A percentile compares a stretch with the other conserved stretches of the same genome.
Evolutionary conservation across 2,797 vertebrate genomes (phyloP).

Genomic region (Propithecus perrieri): DNA sequence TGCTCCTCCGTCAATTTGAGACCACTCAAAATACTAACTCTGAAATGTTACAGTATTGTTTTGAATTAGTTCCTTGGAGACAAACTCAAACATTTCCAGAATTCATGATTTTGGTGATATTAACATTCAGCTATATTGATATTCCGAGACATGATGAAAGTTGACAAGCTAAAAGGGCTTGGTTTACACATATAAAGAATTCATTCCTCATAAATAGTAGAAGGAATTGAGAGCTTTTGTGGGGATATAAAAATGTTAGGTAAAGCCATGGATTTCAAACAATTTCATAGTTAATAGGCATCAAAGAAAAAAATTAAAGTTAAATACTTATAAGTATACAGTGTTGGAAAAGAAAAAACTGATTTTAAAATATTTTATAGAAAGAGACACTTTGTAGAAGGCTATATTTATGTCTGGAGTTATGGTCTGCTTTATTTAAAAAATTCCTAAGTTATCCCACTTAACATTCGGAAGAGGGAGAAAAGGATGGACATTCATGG

Average conservation of each 20-base stretch:
- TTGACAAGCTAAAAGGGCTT: not conserved
- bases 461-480: not conserved
- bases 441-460: not conserved
- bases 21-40: not conserved
- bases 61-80: constrained; percentile 33
- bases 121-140: not conserved
- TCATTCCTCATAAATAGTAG: not conserved
- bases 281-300: not conserved
- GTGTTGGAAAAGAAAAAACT: not conserved
- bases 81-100: constrained; percentile 8
- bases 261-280: not conserved
- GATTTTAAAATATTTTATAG: constrained; percentile 11
- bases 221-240: not conserved
- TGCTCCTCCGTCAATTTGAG: not conserved
- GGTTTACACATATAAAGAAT: not conserved
- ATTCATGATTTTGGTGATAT: constrained; percentile 25
- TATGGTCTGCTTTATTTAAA: not conserved
- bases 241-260: not conserved
- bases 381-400: not conserved
- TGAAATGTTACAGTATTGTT: not conserved
- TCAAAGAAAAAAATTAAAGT: not conserved
- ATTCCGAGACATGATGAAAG: not conserved
- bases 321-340: not conserved
- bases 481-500: not conserved
- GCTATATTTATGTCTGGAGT: not conserved